Evolutionary conservation across 2,888 invertebrate genomes (phyloP), one percentile per base, ranked within the genome.

Genomic region (Habroteleia sp.): DNA sequence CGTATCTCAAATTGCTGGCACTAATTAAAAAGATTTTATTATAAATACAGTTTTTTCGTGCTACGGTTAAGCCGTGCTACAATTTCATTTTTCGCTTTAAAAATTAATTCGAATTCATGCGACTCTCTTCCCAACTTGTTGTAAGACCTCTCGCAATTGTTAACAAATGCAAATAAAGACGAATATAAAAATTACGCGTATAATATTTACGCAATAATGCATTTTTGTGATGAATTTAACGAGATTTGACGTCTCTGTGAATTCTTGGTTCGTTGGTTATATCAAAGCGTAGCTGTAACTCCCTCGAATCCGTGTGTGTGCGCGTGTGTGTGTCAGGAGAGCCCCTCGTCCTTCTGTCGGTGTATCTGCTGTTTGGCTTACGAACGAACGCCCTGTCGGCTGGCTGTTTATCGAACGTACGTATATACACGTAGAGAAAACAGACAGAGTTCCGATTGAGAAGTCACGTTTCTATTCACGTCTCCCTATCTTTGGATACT

Each of bases 231-330:
- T 13, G 46, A 11, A 44, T 46, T 48, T 42, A 58, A 48, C 42
- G 7, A 42, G 35, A 60, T 60, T 58, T 58, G 56, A 68, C 58
- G 33, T 69, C 27, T 44, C 42, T 60, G 60, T 50, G 42, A 60
- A 69, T 69, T 60, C 60, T 69, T 37, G 69, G 52, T 60, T 69
- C 60, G 66, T 68, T 68, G 56, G 41, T 41, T 52, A 44, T 60
- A 62, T 35, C 60, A 62, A 60, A 52, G 52, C 52, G 31, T 31
- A 23, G 58, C 41, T 50, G 69, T 33, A 41, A 50, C 23, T 41
- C 50, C 58, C 60, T 44, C 29, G 52, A 20, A 25, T 52, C 27
- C n/a, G 5, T n/a, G 14, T 29, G 13, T 8, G 8, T 39, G 23
- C 11, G 16, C 11, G 8, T 39, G 39, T 13, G 29, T 41, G 27